These are phyloP conservation scores for rat (Rattus norvegicus) DNA, from an alignment of 2,113 vertebrate species.

Conservation along the genomic window DNA sequence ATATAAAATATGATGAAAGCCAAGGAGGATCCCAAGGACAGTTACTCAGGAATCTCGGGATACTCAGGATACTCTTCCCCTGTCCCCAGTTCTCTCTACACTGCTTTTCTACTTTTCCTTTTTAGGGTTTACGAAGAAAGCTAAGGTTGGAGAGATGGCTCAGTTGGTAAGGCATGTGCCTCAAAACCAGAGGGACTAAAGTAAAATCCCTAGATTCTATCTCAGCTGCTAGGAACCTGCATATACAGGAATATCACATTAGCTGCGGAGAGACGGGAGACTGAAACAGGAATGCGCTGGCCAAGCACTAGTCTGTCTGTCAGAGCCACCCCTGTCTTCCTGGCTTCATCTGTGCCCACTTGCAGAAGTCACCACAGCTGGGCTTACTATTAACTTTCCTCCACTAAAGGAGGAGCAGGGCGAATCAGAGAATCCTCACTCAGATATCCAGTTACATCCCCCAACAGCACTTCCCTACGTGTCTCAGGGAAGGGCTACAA, in stretches of 20 bases:
- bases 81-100: not conserved
- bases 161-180: not conserved
- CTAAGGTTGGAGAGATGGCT: not conserved
- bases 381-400: not conserved
- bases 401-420: not conserved
- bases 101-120: not conserved
- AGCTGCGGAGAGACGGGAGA: not conserved
- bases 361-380: not conserved
- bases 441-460: not conserved
- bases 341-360: not conserved
- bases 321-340: not conserved
- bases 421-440: not conserved
- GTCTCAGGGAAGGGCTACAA: not conserved
- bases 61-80: not conserved
- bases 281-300: not conserved
- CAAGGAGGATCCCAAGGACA: not conserved
- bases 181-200: not conserved
- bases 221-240: not conserved
- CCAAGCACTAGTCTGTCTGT: not conserved
- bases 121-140: constrained; percentile 17
- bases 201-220: not conserved
- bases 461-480: no score
- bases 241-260: no score
- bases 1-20: not conserved
- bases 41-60: not conserved